Evolutionary conservation across 2,113 vertebrate genomes (phyloP).

Genomic region (Ptilorrhoa leucosticta): DNA sequence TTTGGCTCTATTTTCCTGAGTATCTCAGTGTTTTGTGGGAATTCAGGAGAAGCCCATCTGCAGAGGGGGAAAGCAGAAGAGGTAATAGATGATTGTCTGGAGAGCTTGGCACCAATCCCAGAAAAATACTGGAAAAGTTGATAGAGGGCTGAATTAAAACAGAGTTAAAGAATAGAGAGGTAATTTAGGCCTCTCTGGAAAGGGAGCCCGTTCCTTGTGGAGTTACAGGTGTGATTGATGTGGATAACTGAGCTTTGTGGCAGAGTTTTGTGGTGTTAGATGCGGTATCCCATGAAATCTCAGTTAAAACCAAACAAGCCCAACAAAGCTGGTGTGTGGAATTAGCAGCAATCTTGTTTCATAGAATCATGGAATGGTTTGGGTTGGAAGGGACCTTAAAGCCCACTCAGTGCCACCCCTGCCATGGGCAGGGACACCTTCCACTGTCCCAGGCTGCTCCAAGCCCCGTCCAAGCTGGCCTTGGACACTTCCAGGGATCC

Average conservation of each 20-base stretch:
- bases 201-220: background rate
- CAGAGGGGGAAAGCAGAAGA: background rate
- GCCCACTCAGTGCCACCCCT: fast-evolving
- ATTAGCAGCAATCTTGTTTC: background rate
- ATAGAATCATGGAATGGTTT: background rate
- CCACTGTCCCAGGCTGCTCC: background rate
- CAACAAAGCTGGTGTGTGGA: too few species aligned
- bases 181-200: background rate
- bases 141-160: background rate
- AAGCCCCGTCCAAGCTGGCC: fast-evolving
- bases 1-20: fast-evolving
- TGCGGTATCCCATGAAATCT: background rate
- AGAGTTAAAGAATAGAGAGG: background rate
- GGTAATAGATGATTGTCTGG: background rate
- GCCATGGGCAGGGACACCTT: background rate
- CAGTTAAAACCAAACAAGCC: background rate
- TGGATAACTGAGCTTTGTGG: background rate
- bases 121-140: background rate
- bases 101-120: background rate
- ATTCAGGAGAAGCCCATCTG: fast-evolving
- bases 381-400: background rate
- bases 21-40: fast-evolving
- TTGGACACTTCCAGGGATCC: background rate
- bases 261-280: background rate
- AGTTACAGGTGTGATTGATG: background rate